These are phyloP conservation scores for Pseudomyrmex sp. DNA, from an alignment of 1,140 invertebrate species.

Conservation along the genomic window DNA sequence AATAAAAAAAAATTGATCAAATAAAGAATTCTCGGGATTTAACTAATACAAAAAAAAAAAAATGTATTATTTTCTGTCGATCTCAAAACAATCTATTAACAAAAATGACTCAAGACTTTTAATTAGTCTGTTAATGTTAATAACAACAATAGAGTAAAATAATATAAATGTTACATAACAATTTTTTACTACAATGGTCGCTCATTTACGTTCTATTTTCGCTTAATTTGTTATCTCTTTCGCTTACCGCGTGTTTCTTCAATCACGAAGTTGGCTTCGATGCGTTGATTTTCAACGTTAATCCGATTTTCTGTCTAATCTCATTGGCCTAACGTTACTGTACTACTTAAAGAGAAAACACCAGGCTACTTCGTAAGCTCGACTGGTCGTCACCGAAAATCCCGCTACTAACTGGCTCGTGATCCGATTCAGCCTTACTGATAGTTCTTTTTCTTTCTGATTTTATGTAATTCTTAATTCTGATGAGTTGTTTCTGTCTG, in stretches of 20 bases:
- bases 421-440: constrained; percentile 42
- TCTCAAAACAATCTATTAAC: constrained; percentile 12
- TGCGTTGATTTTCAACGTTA: constrained; percentile 23
- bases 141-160: not conserved
- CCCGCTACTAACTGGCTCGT: constrained; percentile 52
- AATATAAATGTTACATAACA: not conserved
- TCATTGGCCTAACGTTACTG: constrained; percentile 28
- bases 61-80: not conserved
- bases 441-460: not conserved
- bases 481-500: constrained; percentile 18
- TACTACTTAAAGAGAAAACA: constrained; percentile 46
- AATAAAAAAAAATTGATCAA: not conserved
- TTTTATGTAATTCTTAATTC: constrained; percentile 53
- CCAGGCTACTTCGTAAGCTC: constrained; percentile 37
- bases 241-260: not conserved
- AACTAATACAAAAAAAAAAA: too few relatives aligned
- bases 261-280: not conserved
- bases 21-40: too few relatives aligned
- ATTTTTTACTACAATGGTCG: not conserved
- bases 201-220: not conserved
- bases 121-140: not conserved
- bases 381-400: constrained; percentile 57
- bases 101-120: not conserved
- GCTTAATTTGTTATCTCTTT: constrained; percentile 8
- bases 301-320: constrained; percentile 37